Percentiles rank a stretch among this genome's conserved stretches.
Conservation (phyloP, 1,140 invertebrate genomes). For the Drosophila virilis region DNA sequence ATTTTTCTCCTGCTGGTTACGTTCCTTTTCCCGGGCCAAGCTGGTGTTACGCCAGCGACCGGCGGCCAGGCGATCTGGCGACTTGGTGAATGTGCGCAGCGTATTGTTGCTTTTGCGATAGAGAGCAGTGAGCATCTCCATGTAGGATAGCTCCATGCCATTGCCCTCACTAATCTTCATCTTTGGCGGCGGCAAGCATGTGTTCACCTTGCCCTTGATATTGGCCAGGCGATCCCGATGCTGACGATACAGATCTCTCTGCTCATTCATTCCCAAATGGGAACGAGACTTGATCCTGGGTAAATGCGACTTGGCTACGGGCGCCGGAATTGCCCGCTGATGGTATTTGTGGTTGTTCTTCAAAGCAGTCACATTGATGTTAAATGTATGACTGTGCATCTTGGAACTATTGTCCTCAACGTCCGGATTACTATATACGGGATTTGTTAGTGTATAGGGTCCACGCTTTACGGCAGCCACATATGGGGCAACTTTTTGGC, state of each 20-base stretch:
- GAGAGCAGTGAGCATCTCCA: constrained; percentile 70
- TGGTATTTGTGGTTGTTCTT: constrained; percentile 54
- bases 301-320: constrained; percentile 2
- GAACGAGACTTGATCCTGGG: constrained; percentile 34
- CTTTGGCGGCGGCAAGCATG: constrained; percentile 60
- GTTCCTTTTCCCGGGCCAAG: constrained; percentile 60
- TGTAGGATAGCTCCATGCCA: constrained; percentile 68
- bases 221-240: constrained; percentile 63
- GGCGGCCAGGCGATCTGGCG: constrained; percentile 58
- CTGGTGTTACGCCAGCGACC: constrained; percentile 60
- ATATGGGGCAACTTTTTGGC: constrained; percentile 30
- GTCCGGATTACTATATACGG: constrained; percentile 43
- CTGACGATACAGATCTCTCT: constrained; percentile 65
- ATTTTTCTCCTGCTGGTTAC: constrained; percentile 55
- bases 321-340: constrained; percentile 38
- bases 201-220: constrained; percentile 71
- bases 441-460: constrained; percentile 54
- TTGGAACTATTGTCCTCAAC: constrained; percentile 27
- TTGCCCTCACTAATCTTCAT: constrained; percentile 55
- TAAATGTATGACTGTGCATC: constrained; percentile 54
- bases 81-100: constrained; percentile 65
- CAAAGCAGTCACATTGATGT: constrained; percentile 42
- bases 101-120: constrained; percentile 74
- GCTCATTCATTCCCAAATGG: constrained; percentile 54
- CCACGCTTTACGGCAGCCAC: constrained; percentile 57